Percentiles rank a stretch among this genome's conserved stretches.
Evolutionary conservation across 2,113 vertebrate species (phyloP).

Genomic region (Panthera uncia): DNA sequence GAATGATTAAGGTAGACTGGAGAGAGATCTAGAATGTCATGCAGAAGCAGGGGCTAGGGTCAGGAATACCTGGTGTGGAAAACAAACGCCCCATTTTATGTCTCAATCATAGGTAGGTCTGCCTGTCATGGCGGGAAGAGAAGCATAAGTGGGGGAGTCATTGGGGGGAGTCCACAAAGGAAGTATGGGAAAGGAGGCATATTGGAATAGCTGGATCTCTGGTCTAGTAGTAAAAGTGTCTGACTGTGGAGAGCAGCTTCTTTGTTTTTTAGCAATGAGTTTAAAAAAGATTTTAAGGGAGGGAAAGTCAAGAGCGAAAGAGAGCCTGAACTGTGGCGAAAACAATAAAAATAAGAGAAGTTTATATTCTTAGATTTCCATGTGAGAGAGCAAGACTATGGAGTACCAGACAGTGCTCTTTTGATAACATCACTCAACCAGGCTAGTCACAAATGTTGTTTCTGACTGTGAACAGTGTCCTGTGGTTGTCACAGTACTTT

Average conservation of each 20-base stretch:
- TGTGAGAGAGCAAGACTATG: neutral
- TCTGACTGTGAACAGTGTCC: neutral
- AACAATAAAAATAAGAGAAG: neutral
- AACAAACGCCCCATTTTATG: neutral
- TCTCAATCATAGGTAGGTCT: neutral
- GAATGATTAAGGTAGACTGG: neutral
- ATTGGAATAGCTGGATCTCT: neutral
- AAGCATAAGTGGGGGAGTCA: neutral
- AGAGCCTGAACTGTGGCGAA: neutral
- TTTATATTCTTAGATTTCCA: neutral
- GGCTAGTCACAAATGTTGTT: neutral
- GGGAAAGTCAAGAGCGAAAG: neutral
- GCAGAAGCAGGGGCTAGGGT: neutral
- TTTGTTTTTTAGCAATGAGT: neutral
- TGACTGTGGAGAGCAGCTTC: neutral
- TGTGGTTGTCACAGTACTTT: neutral
- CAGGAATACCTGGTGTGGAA: neutral
- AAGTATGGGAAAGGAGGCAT: neutral
- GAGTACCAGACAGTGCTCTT: neutral
- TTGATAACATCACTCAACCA: neutral
- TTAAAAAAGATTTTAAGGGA: neutral
- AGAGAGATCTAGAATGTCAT: neutral
- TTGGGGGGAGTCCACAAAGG: fast-evolving
- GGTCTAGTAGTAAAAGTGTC: neutral
- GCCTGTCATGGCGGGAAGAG: neutral